A percentile compares a stretch with the other conserved stretches of the same genome.
Conservation (phyloP, 2,797 vertebrate genomes). For the Tarsius wallacei region DNA sequence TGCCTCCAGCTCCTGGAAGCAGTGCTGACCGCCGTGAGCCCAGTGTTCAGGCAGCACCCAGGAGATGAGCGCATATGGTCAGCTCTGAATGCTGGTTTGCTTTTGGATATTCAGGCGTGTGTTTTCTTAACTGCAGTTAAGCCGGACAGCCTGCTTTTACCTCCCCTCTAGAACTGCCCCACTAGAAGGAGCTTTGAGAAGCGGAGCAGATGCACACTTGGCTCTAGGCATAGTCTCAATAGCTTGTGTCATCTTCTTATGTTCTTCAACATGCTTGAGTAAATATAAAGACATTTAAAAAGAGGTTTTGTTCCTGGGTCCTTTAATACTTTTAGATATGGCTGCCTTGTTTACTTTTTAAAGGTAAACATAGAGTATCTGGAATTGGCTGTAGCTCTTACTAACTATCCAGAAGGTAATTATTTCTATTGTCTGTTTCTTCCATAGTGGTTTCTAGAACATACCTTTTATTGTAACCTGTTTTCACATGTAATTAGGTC, state of each 20-base stretch:
- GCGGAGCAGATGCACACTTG: background rate
- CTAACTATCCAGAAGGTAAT: slow-evolving; percentile 12
- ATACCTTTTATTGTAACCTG: background rate
- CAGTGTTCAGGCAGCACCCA: background rate
- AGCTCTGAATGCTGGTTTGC: background rate
- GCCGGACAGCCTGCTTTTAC: background rate
- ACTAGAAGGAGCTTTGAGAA: background rate
- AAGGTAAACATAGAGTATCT: background rate
- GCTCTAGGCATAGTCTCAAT: background rate
- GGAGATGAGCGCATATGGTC: background rate
- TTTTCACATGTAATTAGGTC: slow-evolving; percentile 37
- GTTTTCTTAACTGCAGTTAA: background rate
- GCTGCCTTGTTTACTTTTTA: slow-evolving; percentile 36
- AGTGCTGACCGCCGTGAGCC: background rate
- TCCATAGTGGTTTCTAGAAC: slow-evolving; percentile 11
- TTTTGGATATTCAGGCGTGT: background rate
- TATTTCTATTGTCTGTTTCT: background rate
- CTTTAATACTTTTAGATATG: slow-evolving; percentile 45
- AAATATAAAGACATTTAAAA: background rate
- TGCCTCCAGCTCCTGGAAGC: background rate
- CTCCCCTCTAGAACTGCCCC: background rate
- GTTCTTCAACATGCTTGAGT: background rate
- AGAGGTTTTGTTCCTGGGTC: background rate
- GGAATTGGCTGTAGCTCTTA: background rate
- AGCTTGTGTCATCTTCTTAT: background rate